Percentiles rank a stretch among this genome's conserved stretches.
Conservation (phyloP, 2,888 invertebrate species). For the Agrilus biguttatus region DNA sequence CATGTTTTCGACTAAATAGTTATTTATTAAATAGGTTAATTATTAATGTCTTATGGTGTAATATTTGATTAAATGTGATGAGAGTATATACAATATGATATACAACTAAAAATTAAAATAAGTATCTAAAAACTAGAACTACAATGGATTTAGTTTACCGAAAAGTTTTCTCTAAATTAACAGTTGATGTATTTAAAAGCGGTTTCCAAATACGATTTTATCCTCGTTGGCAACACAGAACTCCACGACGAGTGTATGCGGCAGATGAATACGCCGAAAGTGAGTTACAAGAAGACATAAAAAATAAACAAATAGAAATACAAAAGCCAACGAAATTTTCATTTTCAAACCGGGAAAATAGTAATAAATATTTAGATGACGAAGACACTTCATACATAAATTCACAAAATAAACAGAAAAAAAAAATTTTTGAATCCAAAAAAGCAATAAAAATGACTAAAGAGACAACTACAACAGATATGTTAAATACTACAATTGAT, state of each 20-base stretch:
- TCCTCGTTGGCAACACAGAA: constrained; percentile 38
- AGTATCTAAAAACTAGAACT: no score
- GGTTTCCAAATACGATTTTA: constrained; percentile 15
- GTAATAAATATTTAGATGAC: not conserved
- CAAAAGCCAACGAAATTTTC: not conserved
- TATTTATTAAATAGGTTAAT: no score
- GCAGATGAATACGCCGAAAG: constrained; percentile 29
- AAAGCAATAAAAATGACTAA: constrained; percentile 21
- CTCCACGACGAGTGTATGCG: constrained; percentile 36
- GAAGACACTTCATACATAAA: constrained; percentile 4
- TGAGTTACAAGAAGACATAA: constrained; percentile 15
- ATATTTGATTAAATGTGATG: no score
- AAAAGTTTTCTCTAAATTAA: no score
- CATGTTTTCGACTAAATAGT: no score
- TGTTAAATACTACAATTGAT: constrained; percentile 36
- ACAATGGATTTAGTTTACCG: no score
- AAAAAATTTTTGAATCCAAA: constrained; percentile 3
- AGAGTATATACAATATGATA: no score
- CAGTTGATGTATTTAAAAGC: no score
- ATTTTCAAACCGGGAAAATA: not conserved
- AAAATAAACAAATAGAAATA: constrained; percentile 13
- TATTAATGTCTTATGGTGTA: no score
- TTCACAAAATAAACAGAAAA: constrained; percentile 3
- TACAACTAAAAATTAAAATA: no score
- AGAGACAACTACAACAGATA: constrained; percentile 28